Percentiles rank a stretch among this genome's conserved stretches.
phyloP scores from a whole-genome alignment of 2,888 invertebrate genomes.

The Cantharis flavilabris region DNA sequence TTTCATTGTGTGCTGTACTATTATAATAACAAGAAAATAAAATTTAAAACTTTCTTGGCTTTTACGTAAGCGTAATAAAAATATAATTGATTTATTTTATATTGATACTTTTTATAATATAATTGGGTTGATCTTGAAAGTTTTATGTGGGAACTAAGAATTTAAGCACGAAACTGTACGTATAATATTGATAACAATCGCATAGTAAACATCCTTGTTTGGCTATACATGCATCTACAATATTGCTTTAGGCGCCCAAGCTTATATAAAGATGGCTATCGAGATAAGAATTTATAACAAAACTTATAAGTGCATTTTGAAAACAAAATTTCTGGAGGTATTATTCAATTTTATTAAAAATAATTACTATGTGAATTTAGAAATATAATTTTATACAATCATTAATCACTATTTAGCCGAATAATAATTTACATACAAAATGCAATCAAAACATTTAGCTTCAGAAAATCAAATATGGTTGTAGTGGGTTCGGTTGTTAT shows the following conservation, averaged over 20 bases:
- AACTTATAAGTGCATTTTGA: background rate
- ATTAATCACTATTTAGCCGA: too few relatives aligned
- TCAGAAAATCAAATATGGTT: too few relatives aligned
- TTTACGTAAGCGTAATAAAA: background rate
- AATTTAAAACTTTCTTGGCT: background rate
- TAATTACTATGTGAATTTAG: too few relatives aligned
- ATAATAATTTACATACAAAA: too few relatives aligned
- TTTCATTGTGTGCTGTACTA: background rate
- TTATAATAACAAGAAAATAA: background rate
- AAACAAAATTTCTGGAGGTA: background rate
- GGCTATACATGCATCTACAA: background rate
- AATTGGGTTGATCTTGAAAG: background rate
- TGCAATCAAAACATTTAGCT: too few relatives aligned
- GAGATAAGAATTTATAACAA: background rate
- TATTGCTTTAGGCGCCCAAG: background rate
- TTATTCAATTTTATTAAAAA: too few relatives aligned
- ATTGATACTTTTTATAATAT: background rate
- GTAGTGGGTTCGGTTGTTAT: too few relatives aligned
- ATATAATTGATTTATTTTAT: background rate
- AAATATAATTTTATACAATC: too few relatives aligned
- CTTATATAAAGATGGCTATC: slow-evolving; percentile 1
- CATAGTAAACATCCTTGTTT: background rate
- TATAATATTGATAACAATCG: background rate
- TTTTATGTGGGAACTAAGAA: background rate
- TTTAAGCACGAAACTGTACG: background rate